Percentiles rank a stretch among this genome's conserved stretches.
These are phyloP conservation scores for Aphrocallistes beatrix DNA, from an alignment of 37 sponge, comb jelly and placozoan genomes.

Conservation along the genomic window DNA sequence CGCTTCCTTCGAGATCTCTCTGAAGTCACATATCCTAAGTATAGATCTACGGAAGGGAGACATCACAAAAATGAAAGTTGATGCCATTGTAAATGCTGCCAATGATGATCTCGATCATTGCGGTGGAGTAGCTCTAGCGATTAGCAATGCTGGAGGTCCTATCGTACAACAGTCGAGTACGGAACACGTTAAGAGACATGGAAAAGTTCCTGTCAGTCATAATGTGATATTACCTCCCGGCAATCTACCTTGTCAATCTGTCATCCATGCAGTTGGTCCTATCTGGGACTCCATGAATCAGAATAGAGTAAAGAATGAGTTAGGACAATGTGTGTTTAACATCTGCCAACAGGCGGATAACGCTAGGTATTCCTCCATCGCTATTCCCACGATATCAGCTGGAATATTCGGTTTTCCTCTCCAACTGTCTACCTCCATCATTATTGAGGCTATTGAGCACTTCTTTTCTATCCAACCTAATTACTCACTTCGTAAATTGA, in stretches of 20 bases:
- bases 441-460: neutral
- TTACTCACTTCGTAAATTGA: neutral
- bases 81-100: neutral
- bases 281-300: neutral
- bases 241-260: neutral
- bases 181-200: neutral
- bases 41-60: neutral
- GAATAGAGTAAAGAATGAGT: neutral
- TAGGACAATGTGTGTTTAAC: neutral
- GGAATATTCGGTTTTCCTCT: neutral
- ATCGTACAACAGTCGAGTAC: neutral
- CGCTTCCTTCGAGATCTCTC: neutral
- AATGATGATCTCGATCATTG: neutral
- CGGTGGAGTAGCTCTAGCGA: neutral
- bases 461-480: neutral
- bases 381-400: neutral
- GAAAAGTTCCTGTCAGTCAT: neutral
- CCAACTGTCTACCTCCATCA: neutral
- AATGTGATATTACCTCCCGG: neutral
- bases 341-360: neutral
- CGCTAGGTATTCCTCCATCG: neutral
- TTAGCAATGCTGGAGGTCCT: neutral
- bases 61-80: neutral
- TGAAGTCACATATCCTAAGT: neutral
- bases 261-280: neutral